Conservation (phyloP, 1,140 invertebrate species). For the Drosophila auraria region DNA sequence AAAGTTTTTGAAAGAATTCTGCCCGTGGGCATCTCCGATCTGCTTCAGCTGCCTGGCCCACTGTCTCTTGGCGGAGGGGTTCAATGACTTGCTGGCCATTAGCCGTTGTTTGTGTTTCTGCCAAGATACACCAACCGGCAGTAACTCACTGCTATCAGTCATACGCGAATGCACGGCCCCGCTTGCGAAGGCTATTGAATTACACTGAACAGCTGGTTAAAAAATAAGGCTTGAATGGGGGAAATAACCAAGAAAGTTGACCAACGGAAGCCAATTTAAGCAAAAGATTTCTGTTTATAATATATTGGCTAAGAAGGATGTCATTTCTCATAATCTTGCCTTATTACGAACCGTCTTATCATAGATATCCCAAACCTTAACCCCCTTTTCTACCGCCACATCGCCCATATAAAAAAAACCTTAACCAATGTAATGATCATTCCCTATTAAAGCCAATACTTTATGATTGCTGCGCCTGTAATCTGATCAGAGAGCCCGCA, state of each 20-base stretch:
- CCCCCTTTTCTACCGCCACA: conserved; percentile 15
- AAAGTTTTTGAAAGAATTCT: conserved; percentile 26
- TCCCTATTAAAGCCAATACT: conserved; percentile 14
- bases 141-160: conserved; percentile 75
- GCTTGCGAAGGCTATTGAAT: conserved; percentile 64
- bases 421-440: conserved; percentile 2
- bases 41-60: conserved; percentile 28
- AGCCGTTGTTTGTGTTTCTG: conserved; percentile 46
- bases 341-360: conserved; percentile 5
- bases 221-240: background rate
- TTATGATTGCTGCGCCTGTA: conserved; percentile 22
- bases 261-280: background rate
- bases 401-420: conserved; percentile 14
- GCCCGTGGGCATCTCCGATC: conserved; percentile 27
- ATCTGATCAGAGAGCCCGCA: conserved; percentile 54
- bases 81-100: conserved; percentile 73
- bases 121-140: conserved; percentile 54
- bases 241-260: background rate
- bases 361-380: conserved; percentile 15
- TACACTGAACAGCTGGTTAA: conserved; percentile 57
- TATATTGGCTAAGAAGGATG: no score
- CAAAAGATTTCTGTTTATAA: background rate
- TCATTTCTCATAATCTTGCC: background rate
- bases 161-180: conserved; percentile 71
- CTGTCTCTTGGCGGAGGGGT: conserved; percentile 43